Conservation (phyloP, 1,140 invertebrate genomes). For the Muscidifurax raptorellus region DNA sequence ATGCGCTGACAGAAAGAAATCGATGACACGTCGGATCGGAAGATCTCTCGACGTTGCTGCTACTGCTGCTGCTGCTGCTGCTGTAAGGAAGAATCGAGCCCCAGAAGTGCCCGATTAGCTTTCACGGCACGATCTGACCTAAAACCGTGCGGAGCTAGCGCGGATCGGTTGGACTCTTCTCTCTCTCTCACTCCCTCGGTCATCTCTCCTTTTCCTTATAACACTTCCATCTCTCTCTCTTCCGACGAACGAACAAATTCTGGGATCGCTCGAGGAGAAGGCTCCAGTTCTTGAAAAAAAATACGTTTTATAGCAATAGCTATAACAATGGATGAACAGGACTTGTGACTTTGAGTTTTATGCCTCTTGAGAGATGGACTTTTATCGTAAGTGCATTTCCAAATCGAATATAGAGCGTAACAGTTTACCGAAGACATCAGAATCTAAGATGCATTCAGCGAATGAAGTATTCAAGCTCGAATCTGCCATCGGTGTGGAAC, state of each 20-base stretch:
- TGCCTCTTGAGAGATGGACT: background rate
- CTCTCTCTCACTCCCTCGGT: conserved; percentile 57
- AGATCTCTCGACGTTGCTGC: background rate
- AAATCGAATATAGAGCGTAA: background rate
- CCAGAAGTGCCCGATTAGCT: conserved; percentile 64
- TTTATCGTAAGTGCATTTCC: background rate
- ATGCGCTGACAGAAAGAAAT: conserved; percentile 19
- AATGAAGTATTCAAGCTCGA: too few species aligned
- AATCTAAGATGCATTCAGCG: too few species aligned
- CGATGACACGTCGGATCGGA: conserved; percentile 23
- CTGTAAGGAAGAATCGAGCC: conserved; percentile 53
- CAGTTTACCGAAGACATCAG: background rate
- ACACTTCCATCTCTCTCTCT: conserved; percentile 58
- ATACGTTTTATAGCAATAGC: background rate
- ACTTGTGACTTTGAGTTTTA: background rate
- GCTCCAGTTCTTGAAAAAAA: background rate
- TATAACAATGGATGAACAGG: background rate
- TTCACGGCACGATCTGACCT: conserved; percentile 74
- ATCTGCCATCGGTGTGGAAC: too few species aligned
- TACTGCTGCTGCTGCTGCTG: background rate
- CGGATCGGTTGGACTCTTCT: conserved; percentile 59
- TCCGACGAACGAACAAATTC: conserved; percentile 2
- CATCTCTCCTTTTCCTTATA: conserved; percentile 57
- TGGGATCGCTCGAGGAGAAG: background rate
- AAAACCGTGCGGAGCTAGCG: conserved; percentile 62